Percentiles rank a stretch among this genome's conserved stretches.
These are phyloP conservation scores for Drosophila dives DNA, from an alignment of 2,888 invertebrate species.

Conservation along the genomic window DNA sequence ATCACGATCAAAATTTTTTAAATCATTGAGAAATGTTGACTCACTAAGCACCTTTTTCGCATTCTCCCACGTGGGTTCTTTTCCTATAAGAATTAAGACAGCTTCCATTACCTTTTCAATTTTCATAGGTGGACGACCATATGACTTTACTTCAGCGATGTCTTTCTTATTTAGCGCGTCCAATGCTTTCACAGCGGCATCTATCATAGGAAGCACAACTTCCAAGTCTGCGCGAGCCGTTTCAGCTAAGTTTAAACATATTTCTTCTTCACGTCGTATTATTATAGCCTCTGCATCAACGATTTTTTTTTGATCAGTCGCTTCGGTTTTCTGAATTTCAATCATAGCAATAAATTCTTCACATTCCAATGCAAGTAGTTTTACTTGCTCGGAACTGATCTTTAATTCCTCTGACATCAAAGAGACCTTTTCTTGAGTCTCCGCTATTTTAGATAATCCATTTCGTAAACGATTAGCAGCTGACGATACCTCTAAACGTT, in stretches of 20 bases:
- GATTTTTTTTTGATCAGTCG: constrained; percentile 92
- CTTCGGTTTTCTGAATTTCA: constrained; percentile 91
- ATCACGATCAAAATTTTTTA: constrained; percentile 95
- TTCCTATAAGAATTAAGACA: constrained; percentile 91
- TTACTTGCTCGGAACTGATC: constrained; percentile 89
- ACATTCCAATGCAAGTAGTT: constrained; percentile 92
- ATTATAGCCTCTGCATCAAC: constrained; percentile 90
- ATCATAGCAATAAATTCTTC: constrained; percentile 94
- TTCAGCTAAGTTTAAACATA: constrained; percentile 92
- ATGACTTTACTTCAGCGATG: constrained; percentile 95
- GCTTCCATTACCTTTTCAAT: constrained; percentile 96
- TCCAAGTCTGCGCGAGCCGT: constrained; percentile 93
- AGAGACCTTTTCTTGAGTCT: constrained; percentile 92
- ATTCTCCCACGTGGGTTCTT: constrained; percentile 92
- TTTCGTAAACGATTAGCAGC: constrained; percentile 92
- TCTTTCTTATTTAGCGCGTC: constrained; percentile 94
- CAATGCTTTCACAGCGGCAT: constrained; percentile 91
- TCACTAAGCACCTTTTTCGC: constrained; percentile 94
- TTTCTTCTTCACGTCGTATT: constrained; percentile 92
- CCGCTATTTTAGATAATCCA: constrained; percentile 94
- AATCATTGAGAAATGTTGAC: constrained; percentile 90
- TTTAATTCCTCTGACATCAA: constrained; percentile 94
- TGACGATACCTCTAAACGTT: constrained; percentile 89
- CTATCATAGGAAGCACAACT: constrained; percentile 93
- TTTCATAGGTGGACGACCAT: constrained; percentile 93